Evolutionary conservation across 2,113 vertebrate genomes (phyloP).

Genomic region (Echinops telfairi): DNA sequence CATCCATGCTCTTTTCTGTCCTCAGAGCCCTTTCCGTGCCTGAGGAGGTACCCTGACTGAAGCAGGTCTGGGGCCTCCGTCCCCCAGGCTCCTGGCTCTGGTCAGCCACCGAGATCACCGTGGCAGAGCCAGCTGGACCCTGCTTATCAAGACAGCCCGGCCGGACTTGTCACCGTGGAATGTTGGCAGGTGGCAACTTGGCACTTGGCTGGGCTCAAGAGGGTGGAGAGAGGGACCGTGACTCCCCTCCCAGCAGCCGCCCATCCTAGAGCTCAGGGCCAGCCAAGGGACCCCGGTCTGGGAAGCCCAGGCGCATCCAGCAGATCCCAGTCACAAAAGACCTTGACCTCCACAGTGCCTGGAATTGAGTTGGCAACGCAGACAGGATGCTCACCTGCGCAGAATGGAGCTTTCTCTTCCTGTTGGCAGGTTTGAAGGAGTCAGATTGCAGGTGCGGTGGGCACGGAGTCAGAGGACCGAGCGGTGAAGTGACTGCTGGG

Average conservation of each 20-base stretch:
- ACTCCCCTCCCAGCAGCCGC: too few relatives aligned
- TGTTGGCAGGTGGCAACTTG: background rate
- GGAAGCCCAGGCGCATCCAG: background rate
- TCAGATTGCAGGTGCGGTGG: background rate
- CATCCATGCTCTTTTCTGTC: background rate
- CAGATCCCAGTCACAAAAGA: background rate
- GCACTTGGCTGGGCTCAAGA: background rate
- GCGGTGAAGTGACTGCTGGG: background rate
- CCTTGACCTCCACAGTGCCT: background rate
- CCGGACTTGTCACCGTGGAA: background rate
- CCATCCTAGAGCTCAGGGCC: background rate
- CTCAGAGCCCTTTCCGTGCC: too few relatives aligned
- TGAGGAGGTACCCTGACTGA: accelerated
- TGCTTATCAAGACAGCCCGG: background rate
- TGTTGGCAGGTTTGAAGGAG: background rate
- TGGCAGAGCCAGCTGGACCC: background rate
- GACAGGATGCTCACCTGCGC: background rate
- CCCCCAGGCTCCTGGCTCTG: background rate
- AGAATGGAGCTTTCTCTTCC: constrained; percentile 28
- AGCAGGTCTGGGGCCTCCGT: background rate
- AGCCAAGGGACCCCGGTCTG: background rate
- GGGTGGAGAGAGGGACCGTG: background rate
- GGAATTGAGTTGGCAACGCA: background rate
- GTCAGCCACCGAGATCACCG: background rate
- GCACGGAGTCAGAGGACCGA: background rate